Percentiles rank a stretch among this genome's conserved stretches.
phyloP scores from a whole-genome alignment of 2,113 vertebrate genomes.

The Charina bottae region DNA sequence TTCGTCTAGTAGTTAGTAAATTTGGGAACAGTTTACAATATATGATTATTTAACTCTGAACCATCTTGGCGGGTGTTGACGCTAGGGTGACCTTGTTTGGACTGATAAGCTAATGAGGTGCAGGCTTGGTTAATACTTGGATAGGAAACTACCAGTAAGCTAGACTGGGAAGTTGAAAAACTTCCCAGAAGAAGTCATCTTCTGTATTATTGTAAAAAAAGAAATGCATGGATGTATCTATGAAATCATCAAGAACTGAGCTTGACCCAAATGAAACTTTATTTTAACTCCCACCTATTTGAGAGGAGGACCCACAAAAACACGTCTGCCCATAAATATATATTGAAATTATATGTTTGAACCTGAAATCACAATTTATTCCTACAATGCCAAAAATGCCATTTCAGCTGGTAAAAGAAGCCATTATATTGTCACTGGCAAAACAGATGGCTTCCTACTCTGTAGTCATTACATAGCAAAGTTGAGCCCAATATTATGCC shows the following conservation, averaged over 20 bases:
- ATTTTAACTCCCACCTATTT: neutral
- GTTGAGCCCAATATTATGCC: neutral
- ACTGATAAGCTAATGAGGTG: no score
- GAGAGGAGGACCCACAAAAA: neutral
- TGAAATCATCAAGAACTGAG: neutral
- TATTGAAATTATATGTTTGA: neutral
- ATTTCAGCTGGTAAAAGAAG: neutral
- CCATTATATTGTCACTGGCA: conserved; percentile 10
- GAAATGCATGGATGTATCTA: no score
- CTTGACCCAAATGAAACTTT: neutral
- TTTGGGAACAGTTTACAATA: no score
- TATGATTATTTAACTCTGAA: no score
- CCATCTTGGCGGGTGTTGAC: no score
- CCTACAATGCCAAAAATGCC: neutral
- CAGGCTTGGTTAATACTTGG: no score
- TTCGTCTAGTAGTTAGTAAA: no score
- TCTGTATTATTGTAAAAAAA: no score
- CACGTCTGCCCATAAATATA: neutral
- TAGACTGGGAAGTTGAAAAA: neutral
- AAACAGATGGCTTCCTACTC: conserved; percentile 23
- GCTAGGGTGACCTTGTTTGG: no score
- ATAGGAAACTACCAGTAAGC: no score
- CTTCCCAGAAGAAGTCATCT: no score
- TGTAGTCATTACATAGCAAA: conserved; percentile 18
- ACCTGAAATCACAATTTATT: conserved; percentile 9